phyloP scores from a whole-genome alignment of 2,888 invertebrate genomes.

The Agrotis segetum region DNA sequence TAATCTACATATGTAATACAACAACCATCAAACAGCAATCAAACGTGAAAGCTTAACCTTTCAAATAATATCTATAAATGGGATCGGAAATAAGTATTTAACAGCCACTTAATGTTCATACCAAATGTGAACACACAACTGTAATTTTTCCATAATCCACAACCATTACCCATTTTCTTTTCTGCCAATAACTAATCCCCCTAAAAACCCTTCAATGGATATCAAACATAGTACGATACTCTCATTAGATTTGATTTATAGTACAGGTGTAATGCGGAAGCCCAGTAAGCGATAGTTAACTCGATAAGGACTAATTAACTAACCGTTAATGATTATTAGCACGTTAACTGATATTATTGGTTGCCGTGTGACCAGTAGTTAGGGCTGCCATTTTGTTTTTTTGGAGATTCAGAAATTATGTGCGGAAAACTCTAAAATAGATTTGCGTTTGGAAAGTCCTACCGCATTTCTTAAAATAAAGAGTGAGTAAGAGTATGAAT shows the following conservation, averaged over 20 bases:
- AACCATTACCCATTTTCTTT: neutral
- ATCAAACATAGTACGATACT: neutral
- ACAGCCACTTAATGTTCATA: constrained; percentile 33
- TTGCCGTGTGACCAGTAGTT: constrained; percentile 51
- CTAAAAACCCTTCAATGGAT: constrained; percentile 29
- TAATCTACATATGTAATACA: constrained; percentile 10
- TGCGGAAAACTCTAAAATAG: neutral
- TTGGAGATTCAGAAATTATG: neutral
- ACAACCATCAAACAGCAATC: constrained; percentile 34
- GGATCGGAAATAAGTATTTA: constrained; percentile 56
- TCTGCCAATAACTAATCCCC: fast-evolving
- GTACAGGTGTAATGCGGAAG: constrained; percentile 50
- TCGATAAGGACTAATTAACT: constrained; percentile 65
- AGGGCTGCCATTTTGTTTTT: constrained; percentile 23
- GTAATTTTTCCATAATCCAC: neutral
- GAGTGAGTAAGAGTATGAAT: too few relatives aligned
- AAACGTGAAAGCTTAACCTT: constrained; percentile 49
- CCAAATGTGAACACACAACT: neutral
- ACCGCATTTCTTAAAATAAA: too few relatives aligned
- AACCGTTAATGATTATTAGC: constrained; percentile 62
- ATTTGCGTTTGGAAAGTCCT: too few relatives aligned
- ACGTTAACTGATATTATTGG: constrained; percentile 63
- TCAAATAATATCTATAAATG: constrained; percentile 38
- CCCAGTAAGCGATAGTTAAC: constrained; percentile 54
- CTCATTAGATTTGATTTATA: constrained; percentile 29